Evolutionary conservation across 2,113 vertebrate genomes (phyloP).

Genomic region (Melanotaenia duboulayi): DNA sequence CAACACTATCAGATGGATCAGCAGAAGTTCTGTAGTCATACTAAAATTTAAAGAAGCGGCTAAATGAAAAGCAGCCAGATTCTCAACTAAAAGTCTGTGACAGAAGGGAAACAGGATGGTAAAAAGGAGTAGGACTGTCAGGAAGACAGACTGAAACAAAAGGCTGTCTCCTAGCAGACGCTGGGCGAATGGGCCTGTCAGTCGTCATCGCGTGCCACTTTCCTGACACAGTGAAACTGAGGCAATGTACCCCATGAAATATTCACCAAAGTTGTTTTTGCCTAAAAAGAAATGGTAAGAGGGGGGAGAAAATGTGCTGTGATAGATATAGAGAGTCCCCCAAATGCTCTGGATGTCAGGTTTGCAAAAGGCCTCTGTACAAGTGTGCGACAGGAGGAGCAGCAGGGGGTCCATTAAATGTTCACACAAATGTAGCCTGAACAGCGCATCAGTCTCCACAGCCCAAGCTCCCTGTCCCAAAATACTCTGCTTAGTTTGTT

Average conservation of each 20-base stretch:
- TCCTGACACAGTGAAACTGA: constrained; percentile 65
- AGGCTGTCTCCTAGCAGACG: constrained; percentile 55
- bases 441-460: constrained; percentile 16
- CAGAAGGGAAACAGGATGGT: constrained; percentile 50
- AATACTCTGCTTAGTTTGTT: constrained; percentile 25
- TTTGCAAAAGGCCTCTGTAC: constrained; percentile 58
- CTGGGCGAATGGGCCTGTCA: constrained; percentile 40
- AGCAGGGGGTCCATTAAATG: constrained; percentile 70
- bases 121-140: constrained; percentile 41
- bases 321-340: constrained; percentile 43
- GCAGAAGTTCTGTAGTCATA: constrained; percentile 64
- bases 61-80: constrained; percentile 54
- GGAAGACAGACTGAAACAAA: constrained; percentile 46
- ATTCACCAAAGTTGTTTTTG: constrained; percentile 74
- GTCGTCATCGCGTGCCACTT: constrained; percentile 59
- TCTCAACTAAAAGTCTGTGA: constrained; percentile 48
- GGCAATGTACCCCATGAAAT: constrained; percentile 73
- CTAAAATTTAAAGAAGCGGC: constrained; percentile 51
- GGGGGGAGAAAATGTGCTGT: constrained; percentile 21
- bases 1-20: constrained; percentile 63
- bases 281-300: constrained; percentile 48
- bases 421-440: constrained; percentile 59
- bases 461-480: constrained; percentile 7
- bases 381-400: constrained; percentile 2
- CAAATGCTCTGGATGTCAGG: constrained; percentile 64